Conservation (phyloP, 1,140 invertebrate genomes). For the Carcinoscorpius rotundicauda region DNA sequence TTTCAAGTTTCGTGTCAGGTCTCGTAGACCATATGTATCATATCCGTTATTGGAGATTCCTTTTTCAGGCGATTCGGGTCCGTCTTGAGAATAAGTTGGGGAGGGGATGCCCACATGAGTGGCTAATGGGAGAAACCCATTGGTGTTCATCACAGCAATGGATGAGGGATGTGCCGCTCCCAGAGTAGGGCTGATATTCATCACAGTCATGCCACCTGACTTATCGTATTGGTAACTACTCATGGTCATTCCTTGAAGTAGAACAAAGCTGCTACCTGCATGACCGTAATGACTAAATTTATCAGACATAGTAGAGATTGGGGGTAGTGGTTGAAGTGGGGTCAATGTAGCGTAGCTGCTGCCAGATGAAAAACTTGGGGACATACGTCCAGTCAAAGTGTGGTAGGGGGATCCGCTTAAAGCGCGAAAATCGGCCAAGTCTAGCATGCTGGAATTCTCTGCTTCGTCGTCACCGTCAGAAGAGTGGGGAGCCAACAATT, state of each 20-base stretch:
- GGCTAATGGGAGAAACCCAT: constrained; percentile 34
- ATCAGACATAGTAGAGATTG: constrained; percentile 95
- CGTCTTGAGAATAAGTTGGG: constrained; percentile 65
- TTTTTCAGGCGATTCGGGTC: constrained; percentile 67
- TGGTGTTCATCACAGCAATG: constrained; percentile 47
- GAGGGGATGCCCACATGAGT: constrained; percentile 40
- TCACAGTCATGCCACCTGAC: constrained; percentile 46
- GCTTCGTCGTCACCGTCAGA: no score
- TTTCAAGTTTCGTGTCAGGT: constrained; percentile 36
- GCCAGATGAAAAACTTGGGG: constrained; percentile 33
- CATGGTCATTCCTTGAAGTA: constrained; percentile 77
- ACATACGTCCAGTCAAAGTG: constrained; percentile 35
- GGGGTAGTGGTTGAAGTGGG: constrained; percentile 87
- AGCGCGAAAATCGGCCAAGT: no score
- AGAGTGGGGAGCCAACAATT: no score
- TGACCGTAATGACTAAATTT: constrained; percentile 39
- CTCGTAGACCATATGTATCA: constrained; percentile 45
- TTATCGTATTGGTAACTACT: constrained; percentile 41
- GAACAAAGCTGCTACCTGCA: constrained; percentile 51
- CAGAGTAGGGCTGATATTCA: constrained; percentile 40
- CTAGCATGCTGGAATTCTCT: no score
- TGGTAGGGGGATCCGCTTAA: no score
- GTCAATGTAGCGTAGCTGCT: constrained; percentile 86
- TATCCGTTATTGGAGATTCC: constrained; percentile 52
- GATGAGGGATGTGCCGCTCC: constrained; percentile 42